Evolutionary conservation across 2,113 vertebrate species (phyloP), one percentile per base, ranked within the genome.

Genomic region (Solea senegalensis): DNA sequence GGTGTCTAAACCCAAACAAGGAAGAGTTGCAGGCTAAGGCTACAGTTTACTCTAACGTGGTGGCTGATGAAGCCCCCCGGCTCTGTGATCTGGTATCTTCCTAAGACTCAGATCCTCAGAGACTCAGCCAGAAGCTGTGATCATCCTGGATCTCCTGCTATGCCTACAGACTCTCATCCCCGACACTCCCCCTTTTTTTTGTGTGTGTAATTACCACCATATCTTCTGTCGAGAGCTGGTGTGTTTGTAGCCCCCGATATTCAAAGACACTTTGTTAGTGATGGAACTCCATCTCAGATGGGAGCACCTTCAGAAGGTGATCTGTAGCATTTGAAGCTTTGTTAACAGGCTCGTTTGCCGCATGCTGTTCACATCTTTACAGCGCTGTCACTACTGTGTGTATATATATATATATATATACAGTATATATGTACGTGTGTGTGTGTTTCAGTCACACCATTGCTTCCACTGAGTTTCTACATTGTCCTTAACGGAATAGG

Each of bases 111-210:
- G 76, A 71, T 56, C 51, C 52, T 55, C 5, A 40, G 80, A 83
- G 71, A 82, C 73, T 46, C 15, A 60, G 48, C 8, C 8, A 58
- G 64, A 46, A 56, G 64, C 49, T 85, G 63, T 80, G 76, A 76
- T 85, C 74, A 70, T 65, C 39, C 45, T 8, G 52, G 80, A 66
- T 70, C 73, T 21, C 77, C 66, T 60, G 12, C 21, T 21, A 41
- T 0, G 51, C n/a, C 56, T 53, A 34, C 48, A 61, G 43, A 51
- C 27, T 55, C 62, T 74, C 55, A 72, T 65, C 58, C 61, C 46
- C 8, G 34, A 44, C 12, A 13, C 74, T 59, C 34, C 34, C 10
- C 57, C 12, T 41, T 26, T 49, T 51, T 60, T 46, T 5, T 21
- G 21, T 21, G 21, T 21, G 21, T 49, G 9, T 81, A 69, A 78